phyloP scores from a whole-genome alignment of 2,113 vertebrate species.

The Rallus limicola region DNA sequence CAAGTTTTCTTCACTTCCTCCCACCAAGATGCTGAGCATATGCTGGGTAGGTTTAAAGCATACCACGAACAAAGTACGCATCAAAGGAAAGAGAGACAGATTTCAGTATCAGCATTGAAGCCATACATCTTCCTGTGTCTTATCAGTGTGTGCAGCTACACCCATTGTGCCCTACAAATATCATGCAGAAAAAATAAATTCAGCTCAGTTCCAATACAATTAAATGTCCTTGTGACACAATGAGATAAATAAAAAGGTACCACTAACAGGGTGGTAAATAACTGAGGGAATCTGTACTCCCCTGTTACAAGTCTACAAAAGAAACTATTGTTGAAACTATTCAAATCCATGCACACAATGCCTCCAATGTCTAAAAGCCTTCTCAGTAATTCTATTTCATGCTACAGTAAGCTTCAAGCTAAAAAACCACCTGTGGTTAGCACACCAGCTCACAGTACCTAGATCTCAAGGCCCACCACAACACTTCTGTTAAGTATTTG shows the following conservation, averaged over 20 bases:
- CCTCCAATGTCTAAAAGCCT: background rate
- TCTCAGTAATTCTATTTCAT: background rate
- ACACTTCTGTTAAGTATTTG: background rate
- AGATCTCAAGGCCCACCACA: background rate
- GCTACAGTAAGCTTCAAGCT: background rate
- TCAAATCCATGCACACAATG: background rate
- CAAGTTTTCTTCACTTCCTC: background rate
- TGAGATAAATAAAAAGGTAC: background rate
- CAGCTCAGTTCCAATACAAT: background rate
- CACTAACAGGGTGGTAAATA: background rate
- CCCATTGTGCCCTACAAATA: background rate
- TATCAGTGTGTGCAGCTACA: background rate
- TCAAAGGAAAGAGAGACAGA: background rate
- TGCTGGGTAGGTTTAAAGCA: background rate
- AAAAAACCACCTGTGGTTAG: background rate
- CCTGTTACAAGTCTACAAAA: background rate
- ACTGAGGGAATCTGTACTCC: background rate
- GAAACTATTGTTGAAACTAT: background rate
- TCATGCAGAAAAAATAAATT: background rate
- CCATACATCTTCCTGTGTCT: background rate
- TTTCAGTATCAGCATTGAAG: background rate
- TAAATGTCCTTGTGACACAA: background rate
- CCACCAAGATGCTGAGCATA: background rate
- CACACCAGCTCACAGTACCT: background rate
- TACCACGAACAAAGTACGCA: background rate